phyloP scores from a whole-genome alignment of 2,888 invertebrate species.

The Sycophila texana region DNA sequence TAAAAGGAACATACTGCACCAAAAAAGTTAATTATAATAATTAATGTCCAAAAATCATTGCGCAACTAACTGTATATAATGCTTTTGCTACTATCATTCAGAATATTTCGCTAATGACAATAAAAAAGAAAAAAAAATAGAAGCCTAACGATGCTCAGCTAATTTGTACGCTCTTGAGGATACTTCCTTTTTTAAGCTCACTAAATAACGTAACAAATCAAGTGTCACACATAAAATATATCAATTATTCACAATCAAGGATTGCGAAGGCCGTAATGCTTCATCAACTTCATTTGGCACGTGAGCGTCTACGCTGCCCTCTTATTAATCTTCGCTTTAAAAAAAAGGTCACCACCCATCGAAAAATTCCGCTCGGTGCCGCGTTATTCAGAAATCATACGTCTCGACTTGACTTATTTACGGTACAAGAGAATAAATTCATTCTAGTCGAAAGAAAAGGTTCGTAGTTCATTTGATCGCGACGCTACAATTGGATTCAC shows the following conservation, averaged over 20 bases:
- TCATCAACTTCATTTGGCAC: constrained; percentile 39
- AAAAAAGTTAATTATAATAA: not conserved
- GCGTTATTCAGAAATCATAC: not conserved
- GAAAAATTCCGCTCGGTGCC: constrained; percentile 15
- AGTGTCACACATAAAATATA: constrained; percentile 13
- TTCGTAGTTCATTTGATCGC: constrained; percentile 36
- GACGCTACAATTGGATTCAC: not conserved
- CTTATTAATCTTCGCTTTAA: not conserved
- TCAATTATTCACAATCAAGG: constrained; percentile 2
- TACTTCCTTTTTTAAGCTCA: constrained; percentile 20
- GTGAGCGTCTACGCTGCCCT: constrained; percentile 19
- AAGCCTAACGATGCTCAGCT: constrained; percentile 27
- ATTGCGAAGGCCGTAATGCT: constrained; percentile 8
- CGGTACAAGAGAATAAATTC: constrained; percentile 22
- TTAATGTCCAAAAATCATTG: not conserved
- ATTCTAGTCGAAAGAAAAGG: constrained; percentile 35
- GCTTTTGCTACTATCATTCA: not conserved
- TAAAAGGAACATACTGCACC: not conserved
- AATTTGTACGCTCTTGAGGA: constrained; percentile 12
- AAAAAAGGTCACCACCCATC: not conserved
- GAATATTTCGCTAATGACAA: too few species aligned
- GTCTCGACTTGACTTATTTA: constrained; percentile 1
- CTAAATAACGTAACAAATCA: constrained; percentile 20
- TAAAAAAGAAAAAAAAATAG: constrained; percentile 26
- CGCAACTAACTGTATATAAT: not conserved